Conservation (phyloP, 2,113 vertebrate genomes). For the Syngnathus floridae region DNA sequence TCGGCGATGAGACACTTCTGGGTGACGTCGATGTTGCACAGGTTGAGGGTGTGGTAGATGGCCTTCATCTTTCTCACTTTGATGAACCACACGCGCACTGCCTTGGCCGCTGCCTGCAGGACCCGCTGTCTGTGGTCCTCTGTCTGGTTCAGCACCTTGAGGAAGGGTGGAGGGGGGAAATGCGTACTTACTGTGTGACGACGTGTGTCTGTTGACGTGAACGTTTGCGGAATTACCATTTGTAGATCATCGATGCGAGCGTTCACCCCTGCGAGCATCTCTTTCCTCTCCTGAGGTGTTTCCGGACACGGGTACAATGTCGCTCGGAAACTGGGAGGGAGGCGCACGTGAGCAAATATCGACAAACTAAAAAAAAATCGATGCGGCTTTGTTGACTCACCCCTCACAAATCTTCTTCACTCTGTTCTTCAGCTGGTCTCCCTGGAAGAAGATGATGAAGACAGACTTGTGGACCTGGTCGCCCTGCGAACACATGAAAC, state of each 20-base stretch:
- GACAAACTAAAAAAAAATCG: rapidly evolving
- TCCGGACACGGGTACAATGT: constrained; percentile 96
- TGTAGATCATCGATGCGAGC: constrained; percentile 97
- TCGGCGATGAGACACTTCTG: constrained; percentile 98
- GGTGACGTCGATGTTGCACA: constrained; percentile 97
- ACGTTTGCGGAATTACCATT: constrained; percentile 74
- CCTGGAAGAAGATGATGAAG: constrained; percentile 99
- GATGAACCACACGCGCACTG: constrained; percentile 95
- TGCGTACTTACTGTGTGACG: not conserved
- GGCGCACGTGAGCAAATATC: not conserved
- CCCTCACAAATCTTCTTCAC: constrained; percentile 99
- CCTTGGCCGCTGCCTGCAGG: constrained; percentile 92
- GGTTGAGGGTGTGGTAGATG: constrained; percentile 96
- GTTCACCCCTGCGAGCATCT: constrained; percentile 95
- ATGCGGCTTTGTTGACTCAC: constrained; percentile 49
- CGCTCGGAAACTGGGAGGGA: constrained; percentile 81
- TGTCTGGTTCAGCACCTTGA: constrained; percentile 93
- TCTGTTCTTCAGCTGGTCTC: constrained; percentile 93
- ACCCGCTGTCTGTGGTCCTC: constrained; percentile 96
- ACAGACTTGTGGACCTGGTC: constrained; percentile 97
- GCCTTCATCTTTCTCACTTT: constrained; percentile 99
- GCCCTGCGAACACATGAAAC: constrained; percentile 66
- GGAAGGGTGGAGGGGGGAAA: not conserved
- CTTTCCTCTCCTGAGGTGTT: constrained; percentile 91
- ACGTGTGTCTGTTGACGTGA: not conserved